Evolutionary conservation across 2,888 invertebrate species (phyloP), one percentile per base, ranked within the genome.

Genomic region (Drosophila nr. fundita): DNA sequence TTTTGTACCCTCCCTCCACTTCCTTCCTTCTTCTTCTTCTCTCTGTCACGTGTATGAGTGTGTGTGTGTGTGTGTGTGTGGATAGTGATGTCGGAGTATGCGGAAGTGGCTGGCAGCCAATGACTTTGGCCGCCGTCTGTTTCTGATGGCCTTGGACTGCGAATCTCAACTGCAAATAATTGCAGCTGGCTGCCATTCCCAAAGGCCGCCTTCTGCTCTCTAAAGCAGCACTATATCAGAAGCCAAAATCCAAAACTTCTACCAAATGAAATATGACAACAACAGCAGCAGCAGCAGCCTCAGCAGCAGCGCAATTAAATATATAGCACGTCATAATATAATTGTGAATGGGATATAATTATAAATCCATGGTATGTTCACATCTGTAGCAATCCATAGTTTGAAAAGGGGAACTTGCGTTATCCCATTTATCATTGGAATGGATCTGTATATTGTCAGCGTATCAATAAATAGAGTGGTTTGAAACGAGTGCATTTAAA

Each of bases 91-190:
- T 24, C 21, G 65, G 52, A 42, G 60, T 58, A 48, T 34, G 50
- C 76, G 76, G 70, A 76, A 69, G 61, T 65, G 61, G 62, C 76
- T 76, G 82, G 59, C 71, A 71, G 69, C 68, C 74, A 71, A 64
- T 69, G 79, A 66, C 76, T 76, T 67, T 71, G 69, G 82, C 73
- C 76, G 77, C 72, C 84, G 76, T 87, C 87, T 88, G 87, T 90
- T 90, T 87, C 85, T 87, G 87, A 87, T 89, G 81, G 89, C 88
- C 83, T 75, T 84, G 75, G 70, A 62, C 66, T 48, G 61, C 50
- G 55, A 60, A 64, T 77, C 74, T 73, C 68, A 74, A 76, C 90
- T 87, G 87, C 89, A 87, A 87, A 77, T 87, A 86, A 87, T 87
- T 87, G 89, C 89, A 87, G 76, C 80, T 82, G 72, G 52, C 68